A percentile compares a stretch with the other conserved stretches of the same genome.
These are phyloP conservation scores for Osedax frankpressi DNA, from an alignment of 2,888 invertebrate genomes.

Conservation along the genomic window DNA sequence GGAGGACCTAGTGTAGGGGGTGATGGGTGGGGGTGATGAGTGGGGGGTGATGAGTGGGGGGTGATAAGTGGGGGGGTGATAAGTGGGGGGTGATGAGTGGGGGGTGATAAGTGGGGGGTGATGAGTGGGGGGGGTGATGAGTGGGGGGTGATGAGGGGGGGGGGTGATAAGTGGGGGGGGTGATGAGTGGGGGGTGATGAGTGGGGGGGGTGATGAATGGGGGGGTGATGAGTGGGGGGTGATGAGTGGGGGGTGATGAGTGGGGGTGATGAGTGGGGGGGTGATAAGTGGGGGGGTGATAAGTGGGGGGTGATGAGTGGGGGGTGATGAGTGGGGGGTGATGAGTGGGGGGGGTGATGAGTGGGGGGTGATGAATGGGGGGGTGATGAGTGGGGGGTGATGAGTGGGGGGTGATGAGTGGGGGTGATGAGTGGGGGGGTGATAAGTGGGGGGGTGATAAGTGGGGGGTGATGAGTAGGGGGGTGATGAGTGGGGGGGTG, in stretches of 20 bases:
- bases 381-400: too few species aligned
- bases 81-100: not conserved
- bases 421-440: not conserved
- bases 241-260: not conserved
- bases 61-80: not conserved
- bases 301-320: too few species aligned
- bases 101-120: not conserved
- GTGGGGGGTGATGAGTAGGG: not conserved
- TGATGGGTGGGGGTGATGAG: not conserved
- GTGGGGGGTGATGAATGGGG: too few species aligned
- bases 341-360: constrained; percentile 3
- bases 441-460: too few species aligned
- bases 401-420: not conserved
- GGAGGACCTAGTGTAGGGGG: constrained; percentile 56
- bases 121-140: not conserved
- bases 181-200: not conserved
- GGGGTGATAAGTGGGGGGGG: too few species aligned
- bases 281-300: not conserved
- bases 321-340: not conserved
- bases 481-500: too few species aligned
- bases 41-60: not conserved
- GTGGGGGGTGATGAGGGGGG: too few species aligned
- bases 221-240: not conserved
- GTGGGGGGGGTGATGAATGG: not conserved
- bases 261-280: not conserved